Percentiles rank a stretch among this genome's conserved stretches.
These are phyloP conservation scores for Actias luna DNA, from an alignment of 2,888 invertebrate species.

Conservation along the genomic window DNA sequence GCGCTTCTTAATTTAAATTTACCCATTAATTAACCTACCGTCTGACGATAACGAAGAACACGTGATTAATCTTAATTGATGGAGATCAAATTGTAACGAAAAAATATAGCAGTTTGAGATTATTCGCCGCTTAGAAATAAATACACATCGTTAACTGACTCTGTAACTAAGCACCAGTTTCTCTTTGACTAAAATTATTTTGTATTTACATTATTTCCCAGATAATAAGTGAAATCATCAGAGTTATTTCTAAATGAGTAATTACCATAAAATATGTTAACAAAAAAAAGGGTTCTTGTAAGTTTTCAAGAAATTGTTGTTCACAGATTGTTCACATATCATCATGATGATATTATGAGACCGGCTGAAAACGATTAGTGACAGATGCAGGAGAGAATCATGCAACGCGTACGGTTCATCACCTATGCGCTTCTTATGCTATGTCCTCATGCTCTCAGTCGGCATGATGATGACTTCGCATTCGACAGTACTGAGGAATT, in stretches of 20 bases:
- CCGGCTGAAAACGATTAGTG: slow-evolving; percentile 31
- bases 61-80: neutral
- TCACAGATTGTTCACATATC: slow-evolving; percentile 66
- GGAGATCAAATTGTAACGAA: neutral
- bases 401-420: slow-evolving; percentile 60
- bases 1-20: no score
- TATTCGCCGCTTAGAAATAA: neutral
- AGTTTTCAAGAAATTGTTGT: no score
- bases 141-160: neutral
- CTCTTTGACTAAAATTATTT: neutral
- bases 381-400: slow-evolving; percentile 37
- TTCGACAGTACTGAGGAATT: slow-evolving; percentile 76
- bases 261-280: no score
- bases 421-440: slow-evolving; percentile 65
- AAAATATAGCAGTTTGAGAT: neutral
- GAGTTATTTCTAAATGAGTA: no score
- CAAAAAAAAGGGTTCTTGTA: no score
- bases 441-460: slow-evolving; percentile 68
- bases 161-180: neutral
- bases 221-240: neutral
- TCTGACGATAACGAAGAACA: neutral
- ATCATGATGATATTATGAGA: slow-evolving; percentile 71
- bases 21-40: neutral
- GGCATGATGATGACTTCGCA: slow-evolving; percentile 77
- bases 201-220: neutral